Conservation (phyloP, 2,888 invertebrate genomes). For the Dromius quadrimaculatus region DNA sequence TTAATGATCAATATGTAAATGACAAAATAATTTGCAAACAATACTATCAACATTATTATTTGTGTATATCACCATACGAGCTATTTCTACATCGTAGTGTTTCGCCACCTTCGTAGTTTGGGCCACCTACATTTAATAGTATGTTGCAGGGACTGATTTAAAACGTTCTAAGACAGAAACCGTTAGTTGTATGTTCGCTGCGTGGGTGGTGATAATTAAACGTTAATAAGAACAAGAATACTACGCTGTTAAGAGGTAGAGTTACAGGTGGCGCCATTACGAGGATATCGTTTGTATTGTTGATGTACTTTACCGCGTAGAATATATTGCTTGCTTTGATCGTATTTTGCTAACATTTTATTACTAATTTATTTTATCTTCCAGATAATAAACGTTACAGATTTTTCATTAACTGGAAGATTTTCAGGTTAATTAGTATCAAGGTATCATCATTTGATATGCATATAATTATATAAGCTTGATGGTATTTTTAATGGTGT, state of each 20-base stretch:
- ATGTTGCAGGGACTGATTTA: slow-evolving; percentile 26
- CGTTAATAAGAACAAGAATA: slow-evolving; percentile 27
- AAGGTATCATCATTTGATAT: no score
- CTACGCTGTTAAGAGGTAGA: neutral
- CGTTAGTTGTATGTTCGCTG: slow-evolving; percentile 10
- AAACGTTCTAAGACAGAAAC: neutral
- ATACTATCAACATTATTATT: no score
- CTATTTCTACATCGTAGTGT: slow-evolving; percentile 1
- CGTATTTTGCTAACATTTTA: neutral
- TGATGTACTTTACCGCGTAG: neutral
- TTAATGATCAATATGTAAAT: no score
- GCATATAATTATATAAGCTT: no score
- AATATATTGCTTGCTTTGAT: neutral
- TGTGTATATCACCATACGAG: no score
- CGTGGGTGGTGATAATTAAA: slow-evolving; percentile 34
- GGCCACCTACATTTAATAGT: slow-evolving; percentile 29
- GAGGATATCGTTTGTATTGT: neutral
- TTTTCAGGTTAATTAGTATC: no score
- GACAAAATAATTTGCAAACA: no score
- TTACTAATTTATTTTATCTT: neutral
- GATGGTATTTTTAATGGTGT: no score
- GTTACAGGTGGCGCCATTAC: slow-evolving; percentile 17
- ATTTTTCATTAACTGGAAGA: no score
- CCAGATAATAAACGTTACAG: neutral
- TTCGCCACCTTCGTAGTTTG: slow-evolving; percentile 22